These are phyloP conservation scores for Hyalella azteca DNA, from an alignment of 2,888 invertebrate genomes.

Conservation along the genomic window DNA sequence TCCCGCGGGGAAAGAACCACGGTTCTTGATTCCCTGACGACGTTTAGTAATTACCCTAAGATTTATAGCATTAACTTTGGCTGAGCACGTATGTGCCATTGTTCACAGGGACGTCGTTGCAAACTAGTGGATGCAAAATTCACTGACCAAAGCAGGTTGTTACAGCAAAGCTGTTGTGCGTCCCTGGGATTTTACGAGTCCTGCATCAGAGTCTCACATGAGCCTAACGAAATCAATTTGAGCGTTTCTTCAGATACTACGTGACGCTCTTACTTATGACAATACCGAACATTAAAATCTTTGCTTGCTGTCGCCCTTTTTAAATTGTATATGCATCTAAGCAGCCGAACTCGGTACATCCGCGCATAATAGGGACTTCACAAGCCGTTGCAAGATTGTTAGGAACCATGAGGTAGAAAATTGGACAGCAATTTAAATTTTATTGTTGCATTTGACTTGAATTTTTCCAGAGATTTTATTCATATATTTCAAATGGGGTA, in stretches of 20 bases:
- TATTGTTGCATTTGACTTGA: too few relatives aligned
- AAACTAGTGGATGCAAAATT: background rate
- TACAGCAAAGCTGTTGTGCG: constrained; percentile 13
- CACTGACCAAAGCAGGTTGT: background rate
- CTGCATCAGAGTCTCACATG: background rate
- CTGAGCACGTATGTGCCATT: constrained; percentile 28
- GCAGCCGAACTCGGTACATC: too few relatives aligned
- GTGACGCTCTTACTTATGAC: constrained; percentile 32
- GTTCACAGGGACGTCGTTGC: constrained; percentile 10
- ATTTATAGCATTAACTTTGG: constrained; percentile 31
- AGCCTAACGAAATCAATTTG: constrained; percentile 28
- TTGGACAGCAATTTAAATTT: too few relatives aligned
- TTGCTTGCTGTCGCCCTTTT: too few relatives aligned
- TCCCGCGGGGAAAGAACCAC: constrained; percentile 16
- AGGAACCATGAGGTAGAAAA: too few relatives aligned
- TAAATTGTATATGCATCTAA: too few relatives aligned
- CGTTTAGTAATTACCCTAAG: constrained; percentile 36
- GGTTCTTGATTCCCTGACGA: constrained; percentile 28
- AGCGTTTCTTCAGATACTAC: constrained; percentile 13
- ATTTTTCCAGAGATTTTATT: too few relatives aligned
- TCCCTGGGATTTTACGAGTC: constrained; percentile 17
- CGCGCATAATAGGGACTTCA: too few relatives aligned
- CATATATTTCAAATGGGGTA: too few relatives aligned
- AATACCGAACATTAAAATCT: too few relatives aligned
- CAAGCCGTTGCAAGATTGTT: too few relatives aligned